Conservation (phyloP, 2,797 vertebrate genomes). For the Gymnodraco acuticeps region DNA sequence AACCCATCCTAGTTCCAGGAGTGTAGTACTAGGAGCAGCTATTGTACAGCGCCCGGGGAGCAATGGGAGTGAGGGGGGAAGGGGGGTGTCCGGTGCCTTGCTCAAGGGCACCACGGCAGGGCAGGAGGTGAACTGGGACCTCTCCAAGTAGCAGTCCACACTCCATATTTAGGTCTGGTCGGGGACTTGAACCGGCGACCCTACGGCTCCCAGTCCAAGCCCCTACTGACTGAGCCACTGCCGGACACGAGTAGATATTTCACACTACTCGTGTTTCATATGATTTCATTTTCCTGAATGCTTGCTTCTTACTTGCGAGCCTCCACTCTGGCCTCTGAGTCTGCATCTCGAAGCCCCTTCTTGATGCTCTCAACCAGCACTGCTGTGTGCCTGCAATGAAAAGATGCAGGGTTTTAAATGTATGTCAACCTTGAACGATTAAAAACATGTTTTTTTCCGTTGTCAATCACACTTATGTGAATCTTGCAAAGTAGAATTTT, state of each 20-base stretch:
- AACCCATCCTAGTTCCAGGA: too few species aligned
- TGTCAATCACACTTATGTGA: conserved; percentile 8
- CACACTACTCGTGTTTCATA: conserved; percentile 14
- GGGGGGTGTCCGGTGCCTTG: too few species aligned
- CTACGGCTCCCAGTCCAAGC: too few species aligned
- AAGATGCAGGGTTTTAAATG: neutral
- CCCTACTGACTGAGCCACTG: too few species aligned
- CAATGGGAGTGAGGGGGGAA: too few species aligned
- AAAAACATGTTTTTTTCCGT: neutral
- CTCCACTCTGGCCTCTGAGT: conserved; percentile 96
- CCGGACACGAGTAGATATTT: neutral
- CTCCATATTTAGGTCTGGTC: too few species aligned
- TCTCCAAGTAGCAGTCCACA: too few species aligned
- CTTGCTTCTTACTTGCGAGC: conserved; percentile 93
- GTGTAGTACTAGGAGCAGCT: too few species aligned
- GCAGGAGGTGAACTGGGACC: too few species aligned
- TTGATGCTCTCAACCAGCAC: conserved; percentile 98
- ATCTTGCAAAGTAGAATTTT: neutral
- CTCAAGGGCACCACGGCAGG: too few species aligned
- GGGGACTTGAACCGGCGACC: too few species aligned
- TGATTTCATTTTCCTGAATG: conserved; percentile 38
- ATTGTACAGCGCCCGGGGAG: too few species aligned
- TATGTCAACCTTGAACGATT: neutral
- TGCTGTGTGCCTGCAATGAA: conserved; percentile 88
- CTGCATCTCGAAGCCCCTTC: conserved; percentile 96